Evolutionary conservation across 64 coral and sea anemone species (phyloP).

Genomic region (Exaiptasia diaphana): DNA sequence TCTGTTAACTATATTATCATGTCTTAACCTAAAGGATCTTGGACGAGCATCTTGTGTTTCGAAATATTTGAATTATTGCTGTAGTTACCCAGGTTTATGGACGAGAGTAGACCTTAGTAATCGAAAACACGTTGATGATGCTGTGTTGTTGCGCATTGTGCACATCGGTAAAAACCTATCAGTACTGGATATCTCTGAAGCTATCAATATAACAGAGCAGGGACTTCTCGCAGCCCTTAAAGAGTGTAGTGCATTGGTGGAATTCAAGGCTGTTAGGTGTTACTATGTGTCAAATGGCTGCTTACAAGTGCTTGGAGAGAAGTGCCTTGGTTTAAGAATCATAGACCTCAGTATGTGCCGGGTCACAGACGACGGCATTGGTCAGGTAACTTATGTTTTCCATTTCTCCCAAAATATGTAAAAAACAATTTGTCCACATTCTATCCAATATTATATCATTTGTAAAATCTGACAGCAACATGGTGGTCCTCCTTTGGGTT

Average conservation of each 20-base stretch:
- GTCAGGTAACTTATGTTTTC: constrained; percentile 69
- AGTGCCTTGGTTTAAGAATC: constrained; percentile 40
- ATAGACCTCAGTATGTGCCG: constrained; percentile 77
- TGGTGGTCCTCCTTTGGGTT: no score
- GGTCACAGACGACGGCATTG: constrained; percentile 70
- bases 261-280: constrained; percentile 55
- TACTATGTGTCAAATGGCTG: constrained; percentile 37
- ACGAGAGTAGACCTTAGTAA: constrained; percentile 37
- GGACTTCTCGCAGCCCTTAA: constrained; percentile 35
- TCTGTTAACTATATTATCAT: constrained; percentile 65
- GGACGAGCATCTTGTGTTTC: constrained; percentile 52
- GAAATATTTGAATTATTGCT: constrained; percentile 61
- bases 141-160: constrained; percentile 46
- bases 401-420: background rate
- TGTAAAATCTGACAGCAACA: no score
- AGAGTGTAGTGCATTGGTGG: constrained; percentile 49
- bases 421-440: background rate
- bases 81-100: constrained; percentile 64
- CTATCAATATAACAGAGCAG: constrained; percentile 48
- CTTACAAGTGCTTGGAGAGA: constrained; percentile 55
- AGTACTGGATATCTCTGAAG: constrained; percentile 71
- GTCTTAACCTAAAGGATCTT: constrained; percentile 53
- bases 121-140: constrained; percentile 39
- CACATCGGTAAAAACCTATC: constrained; percentile 11
- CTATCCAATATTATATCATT: no score